Percentiles rank a stretch among this genome's conserved stretches.
phyloP scores from a whole-genome alignment of 2,113 vertebrate genomes.

The Trichechus manatus region DNA sequence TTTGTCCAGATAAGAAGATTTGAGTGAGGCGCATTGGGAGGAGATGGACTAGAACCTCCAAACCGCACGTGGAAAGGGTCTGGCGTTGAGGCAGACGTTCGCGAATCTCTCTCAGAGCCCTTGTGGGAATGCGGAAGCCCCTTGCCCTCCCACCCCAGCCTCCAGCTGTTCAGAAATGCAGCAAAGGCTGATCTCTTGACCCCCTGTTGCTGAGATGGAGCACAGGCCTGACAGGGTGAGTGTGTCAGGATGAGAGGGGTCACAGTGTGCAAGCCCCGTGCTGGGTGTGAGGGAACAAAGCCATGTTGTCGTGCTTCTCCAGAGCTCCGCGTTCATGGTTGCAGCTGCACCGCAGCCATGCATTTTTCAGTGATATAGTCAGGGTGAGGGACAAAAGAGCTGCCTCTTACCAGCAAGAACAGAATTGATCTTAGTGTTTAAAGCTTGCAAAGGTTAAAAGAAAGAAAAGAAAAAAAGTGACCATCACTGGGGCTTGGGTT shows the following conservation, averaged over 20 bases:
- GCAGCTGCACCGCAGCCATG: not conserved
- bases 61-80: not conserved
- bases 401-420: not conserved
- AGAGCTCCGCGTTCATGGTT: not conserved
- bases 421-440: conserved; percentile 48
- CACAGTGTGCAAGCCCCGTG: not conserved
- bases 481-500: accelerated
- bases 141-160: not conserved
- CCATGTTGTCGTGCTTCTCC: not conserved
- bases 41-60: not conserved
- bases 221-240: not conserved
- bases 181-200: not conserved
- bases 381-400: not conserved
- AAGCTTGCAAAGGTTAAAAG: conserved; percentile 35
- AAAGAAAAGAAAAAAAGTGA: not conserved
- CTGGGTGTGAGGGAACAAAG: conserved; percentile 18
- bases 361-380: not conserved
- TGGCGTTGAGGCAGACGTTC: not conserved
- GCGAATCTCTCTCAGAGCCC: not conserved
- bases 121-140: accelerated
- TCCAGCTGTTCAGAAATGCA: not conserved
- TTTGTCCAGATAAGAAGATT: not conserved
- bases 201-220: not conserved
- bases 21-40: not conserved
- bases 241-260: not conserved